Evolutionary conservation across 2,888 invertebrate species (phyloP).

Genomic region (Cyclophora albipunctata): DNA sequence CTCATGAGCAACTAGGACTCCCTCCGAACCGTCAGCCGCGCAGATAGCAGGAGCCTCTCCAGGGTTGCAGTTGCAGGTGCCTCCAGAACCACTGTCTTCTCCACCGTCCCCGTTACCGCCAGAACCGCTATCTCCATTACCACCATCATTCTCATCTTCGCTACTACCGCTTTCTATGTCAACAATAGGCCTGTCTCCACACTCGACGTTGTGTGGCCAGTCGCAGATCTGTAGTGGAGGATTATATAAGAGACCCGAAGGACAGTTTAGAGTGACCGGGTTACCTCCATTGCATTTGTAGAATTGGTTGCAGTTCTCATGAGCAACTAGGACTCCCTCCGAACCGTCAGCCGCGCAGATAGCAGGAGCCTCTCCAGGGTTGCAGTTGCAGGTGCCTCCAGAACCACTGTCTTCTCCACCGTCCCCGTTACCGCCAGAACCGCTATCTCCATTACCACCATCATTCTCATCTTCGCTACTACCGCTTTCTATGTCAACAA

Average conservation of each 20-base stretch:
- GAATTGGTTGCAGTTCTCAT: conserved; percentile 31
- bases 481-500: conserved; percentile 5
- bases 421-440: neutral
- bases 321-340: conserved; percentile 25
- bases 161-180: conserved; percentile 2
- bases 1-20: conserved; percentile 26
- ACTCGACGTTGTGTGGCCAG: conserved; percentile 26
- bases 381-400: conserved; percentile 8
- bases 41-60: conserved; percentile 19
- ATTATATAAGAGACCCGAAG: conserved; percentile 22
- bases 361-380: conserved; percentile 20
- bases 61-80: conserved; percentile 10
- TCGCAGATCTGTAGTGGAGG: conserved; percentile 21
- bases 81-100: too few species aligned
- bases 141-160: neutral
- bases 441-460: neutral
- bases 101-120: conserved; percentile 1
- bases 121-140: conserved; percentile 6
- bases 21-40: conserved; percentile 21
- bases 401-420: too few species aligned
- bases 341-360: conserved; percentile 24
- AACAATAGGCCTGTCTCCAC: conserved; percentile 22
- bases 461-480: conserved; percentile 2
- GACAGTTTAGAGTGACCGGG: conserved; percentile 21
- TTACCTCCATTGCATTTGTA: conserved; percentile 23